Evolutionary conservation across 2,113 vertebrate genomes (phyloP).

Genomic region (Hucho hucho): DNA sequence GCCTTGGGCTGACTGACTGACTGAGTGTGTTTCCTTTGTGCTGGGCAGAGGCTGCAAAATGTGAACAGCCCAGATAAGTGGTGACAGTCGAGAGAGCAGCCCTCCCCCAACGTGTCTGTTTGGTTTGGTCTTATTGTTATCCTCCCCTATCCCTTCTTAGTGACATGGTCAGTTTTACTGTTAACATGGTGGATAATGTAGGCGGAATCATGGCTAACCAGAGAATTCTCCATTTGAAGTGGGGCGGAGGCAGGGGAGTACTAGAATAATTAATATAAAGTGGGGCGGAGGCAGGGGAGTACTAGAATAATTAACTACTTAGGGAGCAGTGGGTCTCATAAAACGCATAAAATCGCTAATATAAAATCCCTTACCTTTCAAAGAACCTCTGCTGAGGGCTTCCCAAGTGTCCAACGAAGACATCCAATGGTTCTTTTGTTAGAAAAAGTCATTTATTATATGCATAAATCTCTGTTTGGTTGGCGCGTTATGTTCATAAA

Average conservation of each 20-base stretch:
- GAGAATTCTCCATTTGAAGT: no score
- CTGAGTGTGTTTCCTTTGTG: constrained; percentile 44
- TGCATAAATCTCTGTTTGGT: no score
- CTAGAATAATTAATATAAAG: not conserved
- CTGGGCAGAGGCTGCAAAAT: constrained; percentile 51
- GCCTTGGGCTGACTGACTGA: constrained; percentile 31
- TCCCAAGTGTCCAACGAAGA: no score
- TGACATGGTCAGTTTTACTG: not conserved
- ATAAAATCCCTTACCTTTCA: no score
- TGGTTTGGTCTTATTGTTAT: constrained; percentile 15
- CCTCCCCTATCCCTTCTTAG: not conserved
- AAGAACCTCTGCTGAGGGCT: no score
- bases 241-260: not conserved
- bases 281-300: no score
- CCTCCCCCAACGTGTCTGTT: not conserved
- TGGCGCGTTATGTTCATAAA: no score
- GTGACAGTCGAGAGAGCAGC: constrained; percentile 26
- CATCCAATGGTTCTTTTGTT: no score
- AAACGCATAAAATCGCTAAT: no score
- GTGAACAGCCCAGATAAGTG: constrained; percentile 60
- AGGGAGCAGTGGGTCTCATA: no score
- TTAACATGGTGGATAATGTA: not conserved
- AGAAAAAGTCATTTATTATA: no score
- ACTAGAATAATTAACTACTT: no score
- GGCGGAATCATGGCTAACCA: not conserved